Conservation (phyloP, 2,113 vertebrate species). For the Chlorocebus sabaeus region DNA sequence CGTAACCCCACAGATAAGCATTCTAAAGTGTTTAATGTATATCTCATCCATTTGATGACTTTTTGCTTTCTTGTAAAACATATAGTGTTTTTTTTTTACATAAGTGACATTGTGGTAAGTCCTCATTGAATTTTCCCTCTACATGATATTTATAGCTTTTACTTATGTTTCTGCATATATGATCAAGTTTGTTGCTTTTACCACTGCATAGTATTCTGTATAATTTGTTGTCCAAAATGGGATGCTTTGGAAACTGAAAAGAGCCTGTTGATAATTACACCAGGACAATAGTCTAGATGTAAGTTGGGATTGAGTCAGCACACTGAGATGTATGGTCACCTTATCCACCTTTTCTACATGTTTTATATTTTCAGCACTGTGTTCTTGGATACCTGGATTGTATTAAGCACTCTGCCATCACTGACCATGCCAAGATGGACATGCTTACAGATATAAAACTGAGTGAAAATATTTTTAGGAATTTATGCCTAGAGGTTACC, state of each 20-base stretch:
- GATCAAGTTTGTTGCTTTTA: constrained; percentile 1
- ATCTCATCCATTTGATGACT: neutral
- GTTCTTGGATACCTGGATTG: neutral
- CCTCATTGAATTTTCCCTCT: neutral
- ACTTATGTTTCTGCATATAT: neutral
- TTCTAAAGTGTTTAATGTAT: neutral
- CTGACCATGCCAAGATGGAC: neutral
- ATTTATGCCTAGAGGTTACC: neutral
- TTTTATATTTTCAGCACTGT: neutral
- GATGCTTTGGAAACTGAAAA: neutral
- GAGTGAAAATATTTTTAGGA: neutral
- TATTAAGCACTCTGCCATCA: neutral
- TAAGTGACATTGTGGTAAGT: neutral
- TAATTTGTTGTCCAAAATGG: neutral
- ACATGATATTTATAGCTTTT: neutral
- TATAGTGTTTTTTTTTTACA: neutral
- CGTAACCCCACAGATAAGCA: neutral
- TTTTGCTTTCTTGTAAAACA: neutral
- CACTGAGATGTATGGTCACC: neutral
- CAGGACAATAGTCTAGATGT: neutral
- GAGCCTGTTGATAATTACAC: neutral
- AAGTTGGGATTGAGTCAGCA: neutral
- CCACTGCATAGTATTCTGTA: neutral
- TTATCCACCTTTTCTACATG: neutral
- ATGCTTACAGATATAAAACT: neutral